Evolutionary conservation across 2,888 invertebrate species (phyloP).

Genomic region (Folsomia manolachei): DNA sequence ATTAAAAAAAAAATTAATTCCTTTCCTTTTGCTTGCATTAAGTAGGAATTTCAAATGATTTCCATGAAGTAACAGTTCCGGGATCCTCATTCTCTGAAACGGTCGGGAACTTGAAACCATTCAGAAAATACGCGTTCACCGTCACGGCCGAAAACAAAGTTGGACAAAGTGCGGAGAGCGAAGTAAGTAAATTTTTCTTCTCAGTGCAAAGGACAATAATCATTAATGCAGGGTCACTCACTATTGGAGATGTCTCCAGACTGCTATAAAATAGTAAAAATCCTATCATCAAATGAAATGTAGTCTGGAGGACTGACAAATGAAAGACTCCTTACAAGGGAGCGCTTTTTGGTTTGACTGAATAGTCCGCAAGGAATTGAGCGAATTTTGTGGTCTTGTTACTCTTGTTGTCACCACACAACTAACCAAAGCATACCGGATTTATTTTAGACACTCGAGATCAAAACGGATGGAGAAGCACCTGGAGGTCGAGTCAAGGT

Average conservation of each 20-base stretch:
- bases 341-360: too few relatives aligned
- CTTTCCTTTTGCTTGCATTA: background rate
- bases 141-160: conserved; percentile 56
- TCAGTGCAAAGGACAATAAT: too few relatives aligned
- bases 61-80: conserved; percentile 51
- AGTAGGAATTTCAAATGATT: conserved; percentile 8
- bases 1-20: background rate
- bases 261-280: conserved; percentile 3
- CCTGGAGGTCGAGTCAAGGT: too few relatives aligned
- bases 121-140: conserved; percentile 55
- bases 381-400: background rate
- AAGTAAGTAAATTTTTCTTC: conserved; percentile 50
- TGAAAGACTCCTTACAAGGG: too few relatives aligned
- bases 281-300: background rate
- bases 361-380: background rate
- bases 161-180: conserved; percentile 55
- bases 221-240: too few relatives aligned
- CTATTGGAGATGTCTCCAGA: background rate
- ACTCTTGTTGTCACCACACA: too few relatives aligned
- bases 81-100: conserved; percentile 52
- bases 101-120: conserved; percentile 54
- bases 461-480: conserved; percentile 51
- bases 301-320: background rate
- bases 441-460: conserved; percentile 43
- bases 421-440: background rate